A percentile compares a stretch with the other conserved stretches of the same genome.
These are phyloP conservation scores for Stratiomys singularior DNA, from an alignment of 2,888 invertebrate genomes.

Conservation along the genomic window DNA sequence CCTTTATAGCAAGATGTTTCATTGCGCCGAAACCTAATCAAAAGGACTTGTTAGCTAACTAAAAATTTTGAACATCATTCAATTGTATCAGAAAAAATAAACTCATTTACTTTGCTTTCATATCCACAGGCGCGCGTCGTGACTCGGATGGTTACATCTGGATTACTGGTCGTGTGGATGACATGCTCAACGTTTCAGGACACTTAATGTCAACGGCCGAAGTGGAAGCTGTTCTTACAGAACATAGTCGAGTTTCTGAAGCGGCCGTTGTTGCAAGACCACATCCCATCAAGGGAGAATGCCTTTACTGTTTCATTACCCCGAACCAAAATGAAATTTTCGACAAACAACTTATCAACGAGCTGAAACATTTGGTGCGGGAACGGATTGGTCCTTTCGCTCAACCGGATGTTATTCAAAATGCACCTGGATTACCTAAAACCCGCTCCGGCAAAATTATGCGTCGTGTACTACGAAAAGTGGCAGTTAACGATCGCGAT, in stretches of 20 bases:
- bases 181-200: slow-evolving; percentile 98
- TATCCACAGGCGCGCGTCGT: slow-evolving; percentile 81
- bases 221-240: slow-evolving; percentile 84
- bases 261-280: slow-evolving; percentile 96
- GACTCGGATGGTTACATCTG: slow-evolving; percentile 96
- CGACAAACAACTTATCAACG: slow-evolving; percentile 75
- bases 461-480: slow-evolving; percentile 92
- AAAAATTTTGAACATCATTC: no score
- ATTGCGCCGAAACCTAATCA: no score
- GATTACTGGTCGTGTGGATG: slow-evolving; percentile 97
- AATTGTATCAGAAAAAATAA: not conserved
- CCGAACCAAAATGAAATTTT: slow-evolving; percentile 81
- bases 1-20: no score
- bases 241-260: slow-evolving; percentile 85
- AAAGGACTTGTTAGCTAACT: no score
- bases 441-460: slow-evolving; percentile 98
- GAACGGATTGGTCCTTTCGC: slow-evolving; percentile 96
- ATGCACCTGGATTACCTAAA: slow-evolving; percentile 94
- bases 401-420: slow-evolving; percentile 92
- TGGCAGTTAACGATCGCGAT: slow-evolving; percentile 87
- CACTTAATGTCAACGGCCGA: slow-evolving; percentile 98
- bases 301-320: slow-evolving; percentile 96
- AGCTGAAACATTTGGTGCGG: slow-evolving; percentile 83
- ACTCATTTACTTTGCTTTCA: no score
- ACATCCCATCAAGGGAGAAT: slow-evolving; percentile 95